A percentile compares a stretch with the other conserved stretches of the same genome.
These are phyloP conservation scores for Prionace glauca DNA, from an alignment of 2,797 vertebrate species.

Conservation along the genomic window DNA sequence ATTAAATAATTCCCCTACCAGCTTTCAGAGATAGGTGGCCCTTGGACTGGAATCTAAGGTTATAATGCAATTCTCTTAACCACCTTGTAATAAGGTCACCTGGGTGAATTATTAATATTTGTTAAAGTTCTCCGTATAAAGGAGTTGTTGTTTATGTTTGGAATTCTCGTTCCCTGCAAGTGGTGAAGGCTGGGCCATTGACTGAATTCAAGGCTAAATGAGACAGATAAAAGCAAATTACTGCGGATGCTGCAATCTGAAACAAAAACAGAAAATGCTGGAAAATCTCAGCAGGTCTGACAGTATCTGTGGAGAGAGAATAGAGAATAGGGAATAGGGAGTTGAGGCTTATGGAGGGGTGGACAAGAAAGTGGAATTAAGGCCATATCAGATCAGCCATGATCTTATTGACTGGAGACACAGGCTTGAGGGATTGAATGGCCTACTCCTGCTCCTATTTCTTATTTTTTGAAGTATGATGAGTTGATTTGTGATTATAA, in stretches of 20 bases:
- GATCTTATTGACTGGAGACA: background rate
- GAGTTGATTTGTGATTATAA: background rate
- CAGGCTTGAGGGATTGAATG: background rate
- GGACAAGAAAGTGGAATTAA: background rate
- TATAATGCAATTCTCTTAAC: background rate
- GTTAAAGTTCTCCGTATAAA: background rate
- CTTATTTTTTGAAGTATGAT: background rate
- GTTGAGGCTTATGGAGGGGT: background rate
- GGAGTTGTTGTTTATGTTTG: background rate
- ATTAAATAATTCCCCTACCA: background rate
- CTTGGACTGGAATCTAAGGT: background rate
- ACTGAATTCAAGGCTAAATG: background rate
- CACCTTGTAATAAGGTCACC: background rate
- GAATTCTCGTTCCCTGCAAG: background rate
- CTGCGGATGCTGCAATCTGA: no score
- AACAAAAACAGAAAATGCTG: no score
- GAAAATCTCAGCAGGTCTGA: no score
- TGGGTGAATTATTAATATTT: background rate
- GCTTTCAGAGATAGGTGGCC: background rate
- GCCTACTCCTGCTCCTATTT: background rate
- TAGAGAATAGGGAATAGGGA: background rate
- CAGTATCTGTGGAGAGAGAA: no score
- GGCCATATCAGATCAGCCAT: background rate
- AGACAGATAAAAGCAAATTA: background rate
- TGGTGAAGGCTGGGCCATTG: background rate